Percentiles rank a stretch among this genome's conserved stretches.
Evolutionary conservation across 2,888 invertebrate genomes (phyloP).

Genomic region (Baronia brevicornis): DNA sequence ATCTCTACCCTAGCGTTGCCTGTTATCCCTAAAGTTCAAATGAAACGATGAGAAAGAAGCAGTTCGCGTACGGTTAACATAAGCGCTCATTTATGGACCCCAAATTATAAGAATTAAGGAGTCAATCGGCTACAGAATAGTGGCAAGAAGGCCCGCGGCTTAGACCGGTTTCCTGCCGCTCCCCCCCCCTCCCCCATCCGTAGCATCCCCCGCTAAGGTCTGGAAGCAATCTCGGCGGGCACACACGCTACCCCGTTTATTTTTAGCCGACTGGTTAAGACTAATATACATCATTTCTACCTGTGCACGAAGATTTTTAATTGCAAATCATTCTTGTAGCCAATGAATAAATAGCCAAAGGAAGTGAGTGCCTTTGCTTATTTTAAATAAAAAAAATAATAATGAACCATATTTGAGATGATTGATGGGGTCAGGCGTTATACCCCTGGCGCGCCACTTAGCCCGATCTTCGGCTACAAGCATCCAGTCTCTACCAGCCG

Average conservation of each 20-base stretch:
- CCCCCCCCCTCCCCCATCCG: slow-evolving; percentile 13
- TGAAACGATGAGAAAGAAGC: slow-evolving; percentile 10
- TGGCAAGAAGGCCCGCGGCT: slow-evolving; percentile 11
- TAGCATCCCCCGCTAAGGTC: slow-evolving; percentile 14
- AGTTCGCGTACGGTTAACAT: slow-evolving; percentile 16
- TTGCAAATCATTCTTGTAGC: slow-evolving; percentile 3
- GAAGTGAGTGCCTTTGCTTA: too few species aligned
- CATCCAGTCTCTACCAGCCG: too few species aligned
- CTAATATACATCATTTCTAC: slow-evolving; percentile 33
- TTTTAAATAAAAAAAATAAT: neutral
- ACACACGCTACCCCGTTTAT: slow-evolving; percentile 41
- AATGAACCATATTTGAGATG: too few species aligned
- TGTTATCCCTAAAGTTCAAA: too few species aligned
- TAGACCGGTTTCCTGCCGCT: slow-evolving; percentile 21
- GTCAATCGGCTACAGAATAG: slow-evolving; percentile 13
- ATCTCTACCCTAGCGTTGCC: too few species aligned
- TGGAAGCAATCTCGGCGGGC: slow-evolving; percentile 26
- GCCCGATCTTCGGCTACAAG: too few species aligned
- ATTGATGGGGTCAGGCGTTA: too few species aligned
- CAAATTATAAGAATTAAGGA: slow-evolving; percentile 25
- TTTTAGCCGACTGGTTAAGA: slow-evolving; percentile 54
- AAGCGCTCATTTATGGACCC: slow-evolving; percentile 23
- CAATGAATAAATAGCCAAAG: too few species aligned
- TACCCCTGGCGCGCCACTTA: too few species aligned
- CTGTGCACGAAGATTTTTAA: slow-evolving; percentile 12